Conservation (phyloP, 2,797 vertebrate genomes). For the Triplophysa yarkandensis region DNA sequence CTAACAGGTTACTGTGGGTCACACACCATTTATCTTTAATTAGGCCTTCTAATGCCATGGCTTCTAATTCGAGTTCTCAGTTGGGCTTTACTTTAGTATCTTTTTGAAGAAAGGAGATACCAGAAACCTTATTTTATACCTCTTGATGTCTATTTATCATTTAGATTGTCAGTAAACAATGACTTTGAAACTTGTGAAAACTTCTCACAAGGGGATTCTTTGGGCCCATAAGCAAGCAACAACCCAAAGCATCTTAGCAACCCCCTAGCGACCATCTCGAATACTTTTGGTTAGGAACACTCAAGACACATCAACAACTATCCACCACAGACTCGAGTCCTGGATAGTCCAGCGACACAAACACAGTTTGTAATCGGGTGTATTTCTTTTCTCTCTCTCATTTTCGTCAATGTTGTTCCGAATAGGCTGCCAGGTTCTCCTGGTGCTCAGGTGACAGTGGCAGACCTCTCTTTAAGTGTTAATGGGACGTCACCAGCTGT, state of each 20-base stretch:
- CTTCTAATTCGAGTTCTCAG: not conserved
- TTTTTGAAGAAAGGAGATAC: not conserved
- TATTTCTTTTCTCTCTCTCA: not conserved
- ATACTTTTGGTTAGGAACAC: too few relatives aligned
- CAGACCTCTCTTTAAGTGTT: conserved; percentile 55
- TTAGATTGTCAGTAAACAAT: not conserved
- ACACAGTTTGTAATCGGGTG: not conserved
- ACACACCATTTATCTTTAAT: conserved; percentile 43
- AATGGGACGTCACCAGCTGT: conserved; percentile 61
- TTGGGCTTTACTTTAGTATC: not conserved
- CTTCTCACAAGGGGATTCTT: not conserved
- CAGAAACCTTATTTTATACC: conserved; percentile 5
- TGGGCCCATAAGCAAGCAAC: not conserved
- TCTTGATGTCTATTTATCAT: not conserved
- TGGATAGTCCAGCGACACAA: not conserved
- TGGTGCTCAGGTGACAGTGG: conserved; percentile 54
- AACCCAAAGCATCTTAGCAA: not conserved
- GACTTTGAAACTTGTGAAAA: not conserved
- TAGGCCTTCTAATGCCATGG: conserved; percentile 5
- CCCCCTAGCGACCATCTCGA: too few relatives aligned
- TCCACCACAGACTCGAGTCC: not conserved
- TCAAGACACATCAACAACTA: too few relatives aligned
- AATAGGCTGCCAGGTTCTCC: conserved; percentile 38
- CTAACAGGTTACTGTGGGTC: conserved; percentile 35
- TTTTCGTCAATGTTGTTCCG: conserved; percentile 37